These are phyloP conservation scores for Cerceris ruficornis DNA, from an alignment of 2,888 invertebrate genomes.

Conservation along the genomic window DNA sequence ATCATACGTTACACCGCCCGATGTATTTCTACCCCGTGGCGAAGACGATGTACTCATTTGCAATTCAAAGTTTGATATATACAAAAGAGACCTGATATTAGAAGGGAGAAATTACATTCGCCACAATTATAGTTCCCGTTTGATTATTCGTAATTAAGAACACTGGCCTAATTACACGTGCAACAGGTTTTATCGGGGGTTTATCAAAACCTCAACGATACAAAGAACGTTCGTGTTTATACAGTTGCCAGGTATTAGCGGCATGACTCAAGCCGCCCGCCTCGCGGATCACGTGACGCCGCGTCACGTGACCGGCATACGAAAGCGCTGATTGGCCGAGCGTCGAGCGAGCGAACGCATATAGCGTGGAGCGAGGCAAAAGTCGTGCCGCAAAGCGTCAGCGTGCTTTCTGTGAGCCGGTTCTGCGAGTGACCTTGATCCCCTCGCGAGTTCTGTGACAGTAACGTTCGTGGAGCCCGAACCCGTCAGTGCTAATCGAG, in stretches of 20 bases:
- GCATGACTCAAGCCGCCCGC: conserved; percentile 61
- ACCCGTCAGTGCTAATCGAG: conserved; percentile 61
- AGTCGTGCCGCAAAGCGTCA: conserved; percentile 63
- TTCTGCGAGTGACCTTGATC: conserved; percentile 71
- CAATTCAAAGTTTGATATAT: no score
- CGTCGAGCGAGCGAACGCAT: conserved; percentile 48
- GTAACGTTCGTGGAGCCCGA: conserved; percentile 39
- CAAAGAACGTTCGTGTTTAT: no score
- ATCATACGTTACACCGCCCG: no score
- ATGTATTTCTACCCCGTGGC: no score
- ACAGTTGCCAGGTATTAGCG: conserved; percentile 35
- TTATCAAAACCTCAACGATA: no score
- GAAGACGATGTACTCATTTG: no score
- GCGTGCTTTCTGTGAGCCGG: conserved; percentile 72
- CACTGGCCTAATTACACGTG: no score
- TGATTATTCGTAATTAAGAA: no score
- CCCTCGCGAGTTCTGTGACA: conserved; percentile 60
- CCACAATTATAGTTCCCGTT: no score
- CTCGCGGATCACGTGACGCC: conserved; percentile 34
- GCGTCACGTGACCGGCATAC: conserved; percentile 41
- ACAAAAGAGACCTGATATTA: no score
- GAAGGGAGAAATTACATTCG: no score
- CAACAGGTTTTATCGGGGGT: no score
- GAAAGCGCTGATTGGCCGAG: conserved; percentile 47
- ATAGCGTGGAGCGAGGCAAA: conserved; percentile 62